Evolutionary conservation across 2,888 invertebrate genomes (phyloP), one percentile per base, ranked within the genome.

Genomic region (Xylophagus ater): DNA sequence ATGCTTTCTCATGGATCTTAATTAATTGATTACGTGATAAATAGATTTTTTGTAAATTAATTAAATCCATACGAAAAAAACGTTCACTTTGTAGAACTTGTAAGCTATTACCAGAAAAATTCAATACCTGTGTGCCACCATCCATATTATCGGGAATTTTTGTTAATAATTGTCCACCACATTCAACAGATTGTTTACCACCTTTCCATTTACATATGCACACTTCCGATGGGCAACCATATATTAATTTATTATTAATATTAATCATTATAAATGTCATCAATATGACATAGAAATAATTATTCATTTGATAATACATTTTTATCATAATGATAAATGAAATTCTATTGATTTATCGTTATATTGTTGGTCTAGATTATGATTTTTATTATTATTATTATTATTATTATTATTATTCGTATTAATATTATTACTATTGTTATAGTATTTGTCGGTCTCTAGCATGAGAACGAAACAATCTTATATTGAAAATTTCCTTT

Each of bases 121-220:
- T 86, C 39, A 90, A 69, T 24, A 90, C 89, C 69, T 89, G 88
- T 1, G 89, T 89, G 54, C 81, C 83, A 17, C 78, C 73, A 58
- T 87, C 82, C 53, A 90, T 76, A 37, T 81, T 78, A 51, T 76
- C 76, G 2, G 90, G 90, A 41, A 90, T 76, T 9, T 75, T 71
- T 47, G 80, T 74, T 38, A 90, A 68, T 38, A 77, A 78, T 57
- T 81, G 81, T 46, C 81, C 78, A 34, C 80, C 74, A 65, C 92
- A 92, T 62, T 90, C 88, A 34, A 87, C 88, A 49, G 85, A 84
- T 58, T 88, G 81, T 58, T 92, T 92, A 33, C 90, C 90, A 57
- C 82, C 81, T 63, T 88, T 89, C 90, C 90, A 90, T 61, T 87
- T 88, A 70, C 92, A 92, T 41, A 76, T 70, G 63, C 90, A 92